Evolutionary conservation across 2,113 vertebrate species (phyloP).

Genomic region (Microcebus lehilahytsara): DNA sequence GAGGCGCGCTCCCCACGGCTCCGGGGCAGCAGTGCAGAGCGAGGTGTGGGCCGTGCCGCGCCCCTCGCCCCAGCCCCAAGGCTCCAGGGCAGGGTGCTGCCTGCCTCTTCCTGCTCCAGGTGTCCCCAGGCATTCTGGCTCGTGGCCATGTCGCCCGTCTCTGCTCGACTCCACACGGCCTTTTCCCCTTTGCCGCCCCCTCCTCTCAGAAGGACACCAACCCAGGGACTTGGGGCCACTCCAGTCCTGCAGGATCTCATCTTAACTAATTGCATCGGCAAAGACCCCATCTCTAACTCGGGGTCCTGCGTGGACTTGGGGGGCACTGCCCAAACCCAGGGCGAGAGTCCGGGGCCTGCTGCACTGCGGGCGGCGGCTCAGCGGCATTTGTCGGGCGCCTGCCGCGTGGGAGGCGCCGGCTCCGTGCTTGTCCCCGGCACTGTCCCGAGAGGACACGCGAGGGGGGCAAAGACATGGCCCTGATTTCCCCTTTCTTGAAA

Average conservation of each 20-base stretch:
- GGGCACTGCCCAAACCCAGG: background rate
- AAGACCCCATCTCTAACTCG: background rate
- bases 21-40: background rate
- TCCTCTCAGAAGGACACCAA: background rate
- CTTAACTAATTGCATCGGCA: too few species aligned
- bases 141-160: too few species aligned
- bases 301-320: background rate
- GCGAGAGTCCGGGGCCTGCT: background rate
- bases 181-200: background rate
- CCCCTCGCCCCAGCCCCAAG: background rate
- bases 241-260: background rate
- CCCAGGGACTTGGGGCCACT: background rate
- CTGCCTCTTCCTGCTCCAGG: background rate
- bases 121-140: background rate
- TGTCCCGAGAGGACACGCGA: fast-evolving
- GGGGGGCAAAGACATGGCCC: background rate
- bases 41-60: background rate
- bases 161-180: background rate
- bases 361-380: fast-evolving
- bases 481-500: background rate
- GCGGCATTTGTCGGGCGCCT: background rate
- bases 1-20: background rate
- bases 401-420: too few species aligned
- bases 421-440: fast-evolving
- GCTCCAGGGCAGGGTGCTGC: background rate